Percentiles rank a stretch among this genome's conserved stretches.
phyloP scores from a whole-genome alignment of 2,113 vertebrate genomes.

The Mus musculus region DNA sequence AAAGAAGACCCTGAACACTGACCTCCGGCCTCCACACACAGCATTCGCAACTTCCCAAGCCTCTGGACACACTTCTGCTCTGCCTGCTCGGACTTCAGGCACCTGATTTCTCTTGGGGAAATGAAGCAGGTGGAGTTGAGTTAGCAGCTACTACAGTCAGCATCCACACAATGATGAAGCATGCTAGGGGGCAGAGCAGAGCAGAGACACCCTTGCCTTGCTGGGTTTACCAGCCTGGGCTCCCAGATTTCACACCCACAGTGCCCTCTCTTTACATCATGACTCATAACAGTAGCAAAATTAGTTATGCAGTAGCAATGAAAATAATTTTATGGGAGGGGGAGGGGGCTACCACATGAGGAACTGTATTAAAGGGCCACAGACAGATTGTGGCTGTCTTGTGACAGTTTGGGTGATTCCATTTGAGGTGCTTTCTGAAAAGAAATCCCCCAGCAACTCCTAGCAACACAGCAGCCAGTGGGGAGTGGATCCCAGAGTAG shows the following conservation, averaged over 20 bases:
- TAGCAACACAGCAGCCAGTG: background rate
- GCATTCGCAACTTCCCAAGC: background rate
- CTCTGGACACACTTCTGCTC: too few relatives aligned
- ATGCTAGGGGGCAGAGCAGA: background rate
- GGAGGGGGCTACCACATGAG: background rate
- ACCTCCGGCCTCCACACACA: background rate
- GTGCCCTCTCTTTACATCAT: background rate
- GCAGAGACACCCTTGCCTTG: fast-evolving
- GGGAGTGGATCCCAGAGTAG: background rate
- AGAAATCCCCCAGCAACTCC: background rate
- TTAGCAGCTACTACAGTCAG: background rate
- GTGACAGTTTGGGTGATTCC: background rate
- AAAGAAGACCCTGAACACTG: background rate
- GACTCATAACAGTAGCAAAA: background rate
- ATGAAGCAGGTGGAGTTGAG: background rate
- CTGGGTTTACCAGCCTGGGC: background rate
- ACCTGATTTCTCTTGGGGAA: background rate
- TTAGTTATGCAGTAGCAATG: background rate
- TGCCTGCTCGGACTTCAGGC: background rate
- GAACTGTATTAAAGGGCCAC: background rate
- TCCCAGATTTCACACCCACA: fast-evolving
- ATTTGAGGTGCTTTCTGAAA: background rate
- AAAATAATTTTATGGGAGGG: background rate
- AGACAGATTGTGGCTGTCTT: background rate
- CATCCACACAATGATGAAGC: background rate